Conservation (phyloP, 2,888 invertebrate species). For the Carterocephalus palaemon region DNA sequence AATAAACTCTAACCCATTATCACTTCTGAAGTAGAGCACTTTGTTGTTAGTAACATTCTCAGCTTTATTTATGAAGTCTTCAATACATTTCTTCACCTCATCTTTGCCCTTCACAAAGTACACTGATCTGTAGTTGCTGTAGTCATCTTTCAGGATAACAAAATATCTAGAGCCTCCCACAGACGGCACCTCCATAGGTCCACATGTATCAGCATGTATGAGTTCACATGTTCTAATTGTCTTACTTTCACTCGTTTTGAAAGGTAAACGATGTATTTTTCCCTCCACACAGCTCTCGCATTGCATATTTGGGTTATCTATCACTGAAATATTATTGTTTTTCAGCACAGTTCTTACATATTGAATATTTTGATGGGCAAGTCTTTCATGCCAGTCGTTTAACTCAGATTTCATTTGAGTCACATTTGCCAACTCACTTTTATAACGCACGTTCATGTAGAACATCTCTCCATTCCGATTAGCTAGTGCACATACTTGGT, state of each 20-base stretch:
- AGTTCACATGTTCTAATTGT: conserved; percentile 29
- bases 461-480: conserved; percentile 21
- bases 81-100: too few species aligned
- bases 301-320: not conserved
- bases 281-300: not conserved
- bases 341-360: conserved; percentile 20
- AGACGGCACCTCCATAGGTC: conserved; percentile 32
- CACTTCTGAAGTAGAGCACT: conserved; percentile 25
- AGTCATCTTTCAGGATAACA: too few species aligned
- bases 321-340: not conserved
- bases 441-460: conserved; percentile 19
- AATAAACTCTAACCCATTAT: conserved; percentile 29
- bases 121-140: not conserved
- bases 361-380: conserved; percentile 30
- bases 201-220: conserved; percentile 33
- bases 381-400: conserved; percentile 29
- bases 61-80: conserved; percentile 23
- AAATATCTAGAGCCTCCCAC: too few species aligned
- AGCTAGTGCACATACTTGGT: conserved; percentile 18
- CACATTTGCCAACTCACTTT: conserved; percentile 8
- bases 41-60: conserved; percentile 22
- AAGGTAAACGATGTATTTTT: conserved; percentile 6
- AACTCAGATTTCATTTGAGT: conserved; percentile 14
- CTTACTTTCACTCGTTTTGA: not conserved
- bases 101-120: not conserved